These are phyloP conservation scores for Nomada hirtipes DNA, from an alignment of 2,888 invertebrate genomes.

Conservation along the genomic window DNA sequence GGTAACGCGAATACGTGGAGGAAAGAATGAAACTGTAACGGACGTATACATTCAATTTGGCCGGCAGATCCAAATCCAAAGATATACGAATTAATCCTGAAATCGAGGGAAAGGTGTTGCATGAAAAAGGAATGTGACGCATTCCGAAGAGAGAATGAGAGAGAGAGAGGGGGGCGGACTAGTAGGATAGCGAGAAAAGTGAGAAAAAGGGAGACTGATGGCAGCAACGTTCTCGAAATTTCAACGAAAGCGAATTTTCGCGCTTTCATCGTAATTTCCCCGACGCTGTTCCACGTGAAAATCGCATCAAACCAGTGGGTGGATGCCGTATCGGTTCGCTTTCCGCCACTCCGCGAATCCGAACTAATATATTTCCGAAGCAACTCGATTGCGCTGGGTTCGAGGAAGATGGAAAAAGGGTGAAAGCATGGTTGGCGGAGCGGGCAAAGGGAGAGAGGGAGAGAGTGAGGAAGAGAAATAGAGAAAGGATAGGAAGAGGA, in stretches of 20 bases:
- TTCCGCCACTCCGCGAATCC: conserved; percentile 74
- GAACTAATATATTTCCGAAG: conserved; percentile 78
- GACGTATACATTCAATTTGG: conserved; percentile 36
- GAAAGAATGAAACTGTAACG: conserved; percentile 17
- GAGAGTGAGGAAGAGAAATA: conserved; percentile 12
- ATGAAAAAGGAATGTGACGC: conserved; percentile 43
- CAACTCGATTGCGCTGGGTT: conserved; percentile 75
- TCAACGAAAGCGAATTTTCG: conserved; percentile 75
- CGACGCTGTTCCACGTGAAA: conserved; percentile 72
- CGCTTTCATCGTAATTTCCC: conserved; percentile 76
- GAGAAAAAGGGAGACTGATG: conserved; percentile 57
- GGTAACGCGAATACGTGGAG: not conserved
- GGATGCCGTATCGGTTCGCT: conserved; percentile 72
- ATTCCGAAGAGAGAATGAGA: not conserved
- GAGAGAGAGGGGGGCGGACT: not conserved
- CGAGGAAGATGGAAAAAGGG: conserved; percentile 58
- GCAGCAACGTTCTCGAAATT: conserved; percentile 71
- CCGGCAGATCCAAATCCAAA: conserved; percentile 56
- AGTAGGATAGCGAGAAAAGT: not conserved
- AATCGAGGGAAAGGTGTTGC: conserved; percentile 65
- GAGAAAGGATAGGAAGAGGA: conserved; percentile 36
- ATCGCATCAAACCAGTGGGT: conserved; percentile 71
- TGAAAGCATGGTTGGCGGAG: conserved; percentile 22
- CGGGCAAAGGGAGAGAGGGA: conserved; percentile 9
- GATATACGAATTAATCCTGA: conserved; percentile 70